Evolutionary conservation across 2,888 invertebrate species (phyloP).

Genomic region (Malachius bipustulatus): DNA sequence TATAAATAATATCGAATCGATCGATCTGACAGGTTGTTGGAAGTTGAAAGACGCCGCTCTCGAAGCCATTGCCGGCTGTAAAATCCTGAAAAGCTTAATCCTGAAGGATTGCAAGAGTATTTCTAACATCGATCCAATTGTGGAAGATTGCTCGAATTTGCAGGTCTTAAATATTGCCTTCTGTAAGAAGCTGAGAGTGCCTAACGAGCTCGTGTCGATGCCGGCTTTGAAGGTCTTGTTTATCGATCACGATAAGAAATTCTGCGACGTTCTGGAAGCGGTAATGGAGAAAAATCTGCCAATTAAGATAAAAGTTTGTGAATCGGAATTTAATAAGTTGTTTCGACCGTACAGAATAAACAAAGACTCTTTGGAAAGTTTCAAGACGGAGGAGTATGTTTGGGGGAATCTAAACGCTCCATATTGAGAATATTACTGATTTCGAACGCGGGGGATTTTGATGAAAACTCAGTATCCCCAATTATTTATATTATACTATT

Average conservation of each 20-base stretch:
- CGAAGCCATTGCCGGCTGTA: background rate
- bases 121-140: background rate
- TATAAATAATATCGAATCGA: background rate
- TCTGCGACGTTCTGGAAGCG: conserved; percentile 1
- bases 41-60: background rate
- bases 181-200: background rate
- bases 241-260: background rate
- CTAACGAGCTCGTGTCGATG: background rate
- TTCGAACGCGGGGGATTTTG: no score
- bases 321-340: background rate
- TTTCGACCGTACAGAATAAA: no score
- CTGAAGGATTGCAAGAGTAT: conserved; percentile 2
- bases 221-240: background rate
- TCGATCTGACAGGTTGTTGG: conserved; percentile 2
- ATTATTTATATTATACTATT: no score
- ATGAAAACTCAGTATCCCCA: no score
- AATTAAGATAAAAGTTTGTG: background rate
- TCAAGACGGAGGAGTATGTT: no score
- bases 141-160: background rate
- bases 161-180: background rate
- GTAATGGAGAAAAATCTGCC: background rate
- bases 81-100: background rate
- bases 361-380: no score
- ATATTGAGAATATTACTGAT: no score
- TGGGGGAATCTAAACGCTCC: no score